Conservation (phyloP, 2,888 invertebrate species). For the Helleia helle region DNA sequence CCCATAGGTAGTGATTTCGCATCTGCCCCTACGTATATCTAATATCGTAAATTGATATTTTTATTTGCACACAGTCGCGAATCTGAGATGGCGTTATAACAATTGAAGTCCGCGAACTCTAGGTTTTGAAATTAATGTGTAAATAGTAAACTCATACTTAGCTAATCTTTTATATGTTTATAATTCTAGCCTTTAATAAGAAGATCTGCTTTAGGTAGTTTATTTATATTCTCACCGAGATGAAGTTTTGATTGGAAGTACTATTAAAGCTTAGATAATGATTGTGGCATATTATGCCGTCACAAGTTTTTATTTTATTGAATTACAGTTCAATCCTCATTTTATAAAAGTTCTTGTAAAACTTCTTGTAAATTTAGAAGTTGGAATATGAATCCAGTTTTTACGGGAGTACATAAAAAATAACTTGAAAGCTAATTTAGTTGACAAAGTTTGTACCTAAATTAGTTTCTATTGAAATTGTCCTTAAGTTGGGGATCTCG, state of each 20-base stretch:
- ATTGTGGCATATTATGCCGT: too few species aligned
- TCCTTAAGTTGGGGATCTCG: constrained; percentile 20
- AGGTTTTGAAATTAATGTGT: not conserved
- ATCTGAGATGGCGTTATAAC: not conserved
- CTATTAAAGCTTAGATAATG: too few species aligned
- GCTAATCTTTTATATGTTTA: not conserved
- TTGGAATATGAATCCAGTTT: too few species aligned
- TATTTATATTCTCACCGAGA: too few species aligned
- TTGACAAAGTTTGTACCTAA: not conserved
- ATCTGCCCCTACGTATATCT: too few species aligned
- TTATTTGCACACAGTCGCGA: not conserved
- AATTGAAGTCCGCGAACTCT: not conserved
- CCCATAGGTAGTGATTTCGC: constrained; percentile 36
- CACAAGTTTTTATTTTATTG: too few species aligned
- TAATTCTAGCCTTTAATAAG: too few species aligned
- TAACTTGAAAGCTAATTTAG: too few species aligned
- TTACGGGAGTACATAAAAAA: too few species aligned
- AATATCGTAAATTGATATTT: constrained; percentile 12
- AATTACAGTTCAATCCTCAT: not conserved
- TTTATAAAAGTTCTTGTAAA: constrained; percentile 1
- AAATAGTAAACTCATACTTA: not conserved
- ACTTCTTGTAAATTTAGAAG: too few species aligned
- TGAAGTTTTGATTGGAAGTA: too few species aligned
- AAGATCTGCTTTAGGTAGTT: too few species aligned
- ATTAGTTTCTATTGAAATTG: constrained; percentile 12